Evolutionary conservation across 2,113 vertebrate genomes (phyloP), one percentile per base, ranked within the genome.

Genomic region (Malurus alboscapulatus): DNA sequence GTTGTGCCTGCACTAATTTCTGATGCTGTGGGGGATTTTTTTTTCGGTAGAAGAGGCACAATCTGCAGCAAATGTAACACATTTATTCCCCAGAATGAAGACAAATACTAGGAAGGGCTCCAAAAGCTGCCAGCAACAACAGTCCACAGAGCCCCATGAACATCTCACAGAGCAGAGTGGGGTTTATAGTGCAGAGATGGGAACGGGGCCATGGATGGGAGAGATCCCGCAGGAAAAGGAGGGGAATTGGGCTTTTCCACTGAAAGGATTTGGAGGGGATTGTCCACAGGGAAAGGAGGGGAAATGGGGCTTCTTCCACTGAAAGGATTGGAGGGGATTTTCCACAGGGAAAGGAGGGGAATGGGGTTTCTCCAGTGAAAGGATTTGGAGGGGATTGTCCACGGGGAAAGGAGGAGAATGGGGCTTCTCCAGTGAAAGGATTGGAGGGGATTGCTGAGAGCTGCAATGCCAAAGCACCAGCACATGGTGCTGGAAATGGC

Each of bases 61-160:
- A 92, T 95, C 93, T 90, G 93, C 85, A 77, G 86, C 54, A 93
- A 92, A 90, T 8, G 58, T 78, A 0, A 0, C 4, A 1, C 63
- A 40, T 66, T 92, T 61, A 61, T 66, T 62, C 85, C 72, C 71
- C 15, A 7, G 65, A 86, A 94, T 74, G 66, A 73, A 95, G 76
- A 63, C 85, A 90, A 80, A 91, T 66, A 58, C 58, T 3, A 77
- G 88, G 76, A 81, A 94, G 12, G 72, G 75, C 93, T 80, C 79
- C 79, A 88, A 86, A 58, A 30, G 69, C 76, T 87, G 87, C 77
- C 87, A 53, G 82, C 65, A 87, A 44, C 73, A 62, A 13, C 1
- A 88, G 57, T 84, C 84, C 87, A 21, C 66, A 81, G 91, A 94
- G 89, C 55, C 87, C 91, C 51, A 18, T 11, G 73, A 63, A 40